Evolutionary conservation across 1,140 invertebrate genomes (phyloP), one percentile per base, ranked within the genome.

Genomic region (Aricia agestis): DNA sequence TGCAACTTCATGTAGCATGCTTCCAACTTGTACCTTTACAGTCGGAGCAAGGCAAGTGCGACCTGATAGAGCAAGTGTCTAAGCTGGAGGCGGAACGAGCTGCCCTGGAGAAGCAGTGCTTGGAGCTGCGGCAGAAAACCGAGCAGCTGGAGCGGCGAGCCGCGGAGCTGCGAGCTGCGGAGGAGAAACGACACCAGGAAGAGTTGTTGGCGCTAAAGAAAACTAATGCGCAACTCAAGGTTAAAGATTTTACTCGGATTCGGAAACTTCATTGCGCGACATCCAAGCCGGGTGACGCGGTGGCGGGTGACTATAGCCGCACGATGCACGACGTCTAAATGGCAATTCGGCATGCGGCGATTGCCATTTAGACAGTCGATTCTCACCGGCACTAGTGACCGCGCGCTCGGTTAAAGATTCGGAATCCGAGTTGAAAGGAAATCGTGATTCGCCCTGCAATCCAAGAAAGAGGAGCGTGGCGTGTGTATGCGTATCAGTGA

Each of bases 191-290:
- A 84, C 97, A 98, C 81, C 94, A 94, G 15, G 98, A 99, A 85
- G 98, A 99, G 89, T 95, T 98, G 61, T 93, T 96, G 58, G 97
- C 98, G 80, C 92, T 98, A 31, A 98, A 98, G 91, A 96, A 97
- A 87, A 98, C 98, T 7, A 99, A 98, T 89, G 94, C 96, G 78
- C 98, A 99, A 87, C 92, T 99, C 13, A 98, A 98, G 94, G 96
- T 97, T 67, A 66, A 6, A 36, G 57, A 25, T 25, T 25, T 25
- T 1, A 25, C 25, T 25, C 25, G 3, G 25, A 25, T 25, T 25
- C 25, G 25, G 25, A 25, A 25, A 25, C 25, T 25, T 25, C 1
- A 25, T 25, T n/a, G n/a, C n/a, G n/a, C n/a, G n/a, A n/a, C n/a
- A n/a, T n/a, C n/a, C n/a, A n/a, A n/a, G n/a, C n/a, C n/a, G n/a